Evolutionary conservation across 2,888 invertebrate genomes (phyloP), one percentile per base, ranked within the genome.

Genomic region (Campoplex nolae): DNA sequence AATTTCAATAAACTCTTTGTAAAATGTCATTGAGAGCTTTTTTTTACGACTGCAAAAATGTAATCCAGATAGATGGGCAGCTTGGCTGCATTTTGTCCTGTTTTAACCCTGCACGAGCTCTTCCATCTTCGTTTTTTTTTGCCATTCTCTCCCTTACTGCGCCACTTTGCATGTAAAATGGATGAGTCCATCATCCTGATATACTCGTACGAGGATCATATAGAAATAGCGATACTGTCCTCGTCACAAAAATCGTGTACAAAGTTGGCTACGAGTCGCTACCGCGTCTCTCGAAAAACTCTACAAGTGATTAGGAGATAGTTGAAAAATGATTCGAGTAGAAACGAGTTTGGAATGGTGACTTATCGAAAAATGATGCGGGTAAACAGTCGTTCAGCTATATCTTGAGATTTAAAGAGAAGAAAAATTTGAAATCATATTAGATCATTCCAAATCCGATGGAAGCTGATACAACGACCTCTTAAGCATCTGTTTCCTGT

Each of bases 1-100:
- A 73, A 73, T 65, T 71, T 51, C 67, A 73, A 80, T 73, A 23
- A 65, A 62, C 11, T 7, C 23, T n/a, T 62, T 28, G 38, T 23
- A 62, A 48, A 23, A 65, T 62, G 28, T 8, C 48, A 35, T 73
- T 48, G 28, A 23, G 38, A 65, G 62, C 35, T 28, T 73, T 80
- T 42, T 62, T 62, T 73, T 56, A 51, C 48, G 35, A 11, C 58
- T 23, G 11, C 9, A 32, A 79, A 79, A 70, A 48, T 58, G 32
- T 45, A 70, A 56, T 58, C 56, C 42, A 79, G 58, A 71, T 58
- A 32, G n/a, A 79, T 54, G 35, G 28, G 28, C 23, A 65, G 51
- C 13, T 42, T 7, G 32, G 42, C 58, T 58, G 45, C 32, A n/a
- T 35, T 79, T 71, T 35, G 3, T 54, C 51, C 35, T 38, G 38